Base-by-base conservation (phyloP, 2,888 invertebrate genomes). In the Zelleria hepariella region DNA sequence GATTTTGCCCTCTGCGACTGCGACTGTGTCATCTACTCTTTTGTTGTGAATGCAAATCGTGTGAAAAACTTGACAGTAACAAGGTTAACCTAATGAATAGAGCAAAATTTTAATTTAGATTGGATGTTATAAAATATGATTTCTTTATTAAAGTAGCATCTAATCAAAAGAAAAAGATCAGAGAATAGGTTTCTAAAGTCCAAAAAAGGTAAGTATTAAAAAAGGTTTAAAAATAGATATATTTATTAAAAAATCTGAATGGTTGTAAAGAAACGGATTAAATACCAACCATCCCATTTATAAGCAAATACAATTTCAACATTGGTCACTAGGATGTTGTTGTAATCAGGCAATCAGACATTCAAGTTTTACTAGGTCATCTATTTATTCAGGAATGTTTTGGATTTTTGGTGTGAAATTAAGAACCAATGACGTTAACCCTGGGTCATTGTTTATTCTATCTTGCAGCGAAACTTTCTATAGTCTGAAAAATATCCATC, bases 31-130 rank as follows among this genome's bases (percentile, higher is more conserved):
- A 15, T 15, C 32, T 15, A 15, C 32, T 42, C 15, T 15, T 42
- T 42, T 42, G 15, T 42, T 42, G 32, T 42, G 32, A 42, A 42
- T 15, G 32, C 32, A 4, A 42, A 42, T 42, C 15, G 32, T 42
- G 32, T 42, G 10, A 42, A 15, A 10, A 42, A 64, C 60, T 67
- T 69, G 72, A 68, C 69, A 70, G 72, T 71, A 73, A 71, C 71
- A 70, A 67, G 60, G 55, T 60, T 59, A 18, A 26, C 51, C n/a
- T n/a, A n/a, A n/a, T n/a, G n/a, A n/a, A n/a, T n/a, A n/a, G n/a
- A n/a, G n/a, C n/a, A n/a, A n/a, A n/a, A n/a, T n/a, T n/a, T n/a
- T n/a, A n/a, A n/a, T n/a, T n/a, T n/a, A n/a, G n/a, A n/a, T n/a
- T n/a, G n/a, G n/a, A n/a, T n/a, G n/a, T n/a, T n/a, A n/a, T n/a